Conservation (phyloP, 2,113 vertebrate genomes). For the Noturus placidus region DNA sequence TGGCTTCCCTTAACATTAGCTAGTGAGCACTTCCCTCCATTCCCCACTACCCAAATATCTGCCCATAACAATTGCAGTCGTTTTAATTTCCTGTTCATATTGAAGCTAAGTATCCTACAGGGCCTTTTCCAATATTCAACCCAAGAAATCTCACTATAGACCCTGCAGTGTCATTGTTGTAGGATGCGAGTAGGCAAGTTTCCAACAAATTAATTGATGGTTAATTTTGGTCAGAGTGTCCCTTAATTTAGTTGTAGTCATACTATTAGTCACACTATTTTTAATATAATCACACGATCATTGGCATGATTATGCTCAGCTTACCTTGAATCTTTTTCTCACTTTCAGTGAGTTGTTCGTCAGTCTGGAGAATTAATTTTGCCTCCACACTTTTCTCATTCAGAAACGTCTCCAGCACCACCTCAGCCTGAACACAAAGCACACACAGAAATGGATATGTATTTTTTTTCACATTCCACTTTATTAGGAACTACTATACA, state of each 20-base stretch:
- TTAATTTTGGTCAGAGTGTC: background rate
- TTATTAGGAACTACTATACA: no score
- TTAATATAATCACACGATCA: background rate
- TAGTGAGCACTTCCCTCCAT: background rate
- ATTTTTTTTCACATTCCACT: no score
- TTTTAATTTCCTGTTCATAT: background rate
- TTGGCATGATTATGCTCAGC: background rate
- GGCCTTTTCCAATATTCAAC: background rate
- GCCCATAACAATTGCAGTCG: background rate
- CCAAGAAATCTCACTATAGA: background rate
- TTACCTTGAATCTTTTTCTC: slow-evolving; percentile 46
- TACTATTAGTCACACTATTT: no score
- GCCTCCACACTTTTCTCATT: slow-evolving; percentile 33
- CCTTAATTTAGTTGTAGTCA: background rate
- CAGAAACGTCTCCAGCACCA: slow-evolving; percentile 45
- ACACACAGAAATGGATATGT: no score
- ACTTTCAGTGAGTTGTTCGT: slow-evolving; percentile 37
- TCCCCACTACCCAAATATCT: background rate
- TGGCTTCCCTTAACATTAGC: background rate
- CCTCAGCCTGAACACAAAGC: slow-evolving; percentile 41
- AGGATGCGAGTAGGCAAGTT: background rate
- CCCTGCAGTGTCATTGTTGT: background rate
- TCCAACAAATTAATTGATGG: background rate
- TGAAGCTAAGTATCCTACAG: no score
- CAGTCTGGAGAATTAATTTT: slow-evolving; percentile 46